A percentile compares a stretch with the other conserved stretches of the same genome.
Conservation (phyloP, 2,888 invertebrate species). For the Conomelus anceps region DNA sequence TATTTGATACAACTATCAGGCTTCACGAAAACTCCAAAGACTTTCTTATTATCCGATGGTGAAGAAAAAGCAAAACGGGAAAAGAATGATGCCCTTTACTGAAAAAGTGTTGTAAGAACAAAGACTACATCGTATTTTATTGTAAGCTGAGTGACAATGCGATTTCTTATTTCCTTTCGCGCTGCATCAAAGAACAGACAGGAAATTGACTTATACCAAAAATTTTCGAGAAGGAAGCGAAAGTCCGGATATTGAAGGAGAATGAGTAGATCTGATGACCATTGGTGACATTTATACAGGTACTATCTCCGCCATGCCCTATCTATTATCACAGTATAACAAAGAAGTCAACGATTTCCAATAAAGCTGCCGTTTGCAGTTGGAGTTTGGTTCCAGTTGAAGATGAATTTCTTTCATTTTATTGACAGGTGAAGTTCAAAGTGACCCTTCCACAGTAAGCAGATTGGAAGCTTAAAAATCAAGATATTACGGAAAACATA, state of each 20-base stretch:
- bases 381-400: no score
- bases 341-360: background rate
- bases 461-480: no score
- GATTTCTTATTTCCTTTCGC: background rate
- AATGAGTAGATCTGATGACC: background rate
- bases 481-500: no score
- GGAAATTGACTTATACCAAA: background rate
- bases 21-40: no score
- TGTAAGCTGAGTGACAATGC: background rate
- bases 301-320: background rate
- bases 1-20: no score
- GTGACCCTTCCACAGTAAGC: no score
- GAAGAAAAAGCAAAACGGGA: background rate
- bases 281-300: no score
- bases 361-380: background rate
- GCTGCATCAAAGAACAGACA: background rate
- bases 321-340: background rate
- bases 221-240: background rate
- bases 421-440: no score
- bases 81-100: background rate
- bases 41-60: background rate
- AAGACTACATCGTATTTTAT: background rate
- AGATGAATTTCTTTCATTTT: no score
- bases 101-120: background rate
- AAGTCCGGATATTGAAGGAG: background rate